Base-by-base conservation (phyloP, 1,140 invertebrate species). In the Phocides pigmalion region DNA sequence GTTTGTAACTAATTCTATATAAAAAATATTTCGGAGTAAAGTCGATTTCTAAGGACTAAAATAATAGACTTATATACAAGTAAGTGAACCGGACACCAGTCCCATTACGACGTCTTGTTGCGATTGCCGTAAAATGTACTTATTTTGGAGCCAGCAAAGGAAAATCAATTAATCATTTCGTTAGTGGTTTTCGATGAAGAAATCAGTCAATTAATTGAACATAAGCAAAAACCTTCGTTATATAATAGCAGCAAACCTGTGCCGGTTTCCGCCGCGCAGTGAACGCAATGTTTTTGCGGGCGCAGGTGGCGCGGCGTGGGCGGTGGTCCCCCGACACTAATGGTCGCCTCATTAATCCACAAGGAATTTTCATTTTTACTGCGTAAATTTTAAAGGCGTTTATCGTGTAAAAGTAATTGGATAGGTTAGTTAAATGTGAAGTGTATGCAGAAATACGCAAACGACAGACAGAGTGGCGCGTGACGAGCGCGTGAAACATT, bases 281-380 rank as follows among this genome's bases (percentile, higher is more conserved):
- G 53, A 25, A 11, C 25, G 46, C 14, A 56, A 4, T 37, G 16
- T 68, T 68, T 67, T 68, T 64, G 61, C 53, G 17, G 19, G 46
- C 6, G 53, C 63, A 42, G 53, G 53, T 49, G 54, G 35, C 46
- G 35, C 46, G 25, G 35, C 65, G 37, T 62, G 32, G 41, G 61
- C 47, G 66, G 66, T 62, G 65, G 65, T 67, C 50, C 32, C 49
- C 44, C 15, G 32, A 16, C 42, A 47, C 58, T 68, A 68, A 68
- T 68, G 66, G 42, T 8, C 41, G 15, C 19, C 19, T 44, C 14
- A 11, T 47, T 44, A 9, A 25, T 44, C 1, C 14, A 4, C 15
- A 44, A 19, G 16, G 22, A 14, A 59, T 15, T 35, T 12, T 37
- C 16, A 2, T 8, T 49, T 9, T 9, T 63, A 51, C 15, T 1